Percentiles rank a stretch among this genome's conserved stretches.
phyloP scores from a whole-genome alignment of 2,797 vertebrate species.

The Malurus leucopterus region DNA sequence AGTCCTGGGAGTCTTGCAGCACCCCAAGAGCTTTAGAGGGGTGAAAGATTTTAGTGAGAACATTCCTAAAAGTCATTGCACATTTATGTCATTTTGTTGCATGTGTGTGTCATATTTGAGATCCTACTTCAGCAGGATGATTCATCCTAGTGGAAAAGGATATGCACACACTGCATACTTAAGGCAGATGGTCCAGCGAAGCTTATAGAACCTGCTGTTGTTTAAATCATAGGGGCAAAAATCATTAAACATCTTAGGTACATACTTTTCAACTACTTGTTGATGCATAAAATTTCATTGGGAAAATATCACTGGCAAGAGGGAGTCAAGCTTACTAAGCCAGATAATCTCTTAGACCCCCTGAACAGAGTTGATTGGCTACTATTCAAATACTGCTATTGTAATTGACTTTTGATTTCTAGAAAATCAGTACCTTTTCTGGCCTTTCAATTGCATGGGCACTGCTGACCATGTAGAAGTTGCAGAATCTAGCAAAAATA shows the following conservation, averaged over 20 bases:
- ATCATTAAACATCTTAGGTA: background rate
- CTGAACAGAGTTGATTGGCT: background rate
- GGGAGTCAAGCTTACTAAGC: background rate
- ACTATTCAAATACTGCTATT: background rate
- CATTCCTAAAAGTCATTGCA: background rate
- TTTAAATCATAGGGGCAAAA: background rate
- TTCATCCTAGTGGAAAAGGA: constrained; percentile 20
- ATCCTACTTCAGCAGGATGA: background rate
- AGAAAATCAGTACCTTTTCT: background rate
- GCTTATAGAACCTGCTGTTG: background rate
- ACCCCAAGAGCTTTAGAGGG: background rate
- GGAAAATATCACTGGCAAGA: background rate
- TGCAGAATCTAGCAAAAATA: background rate
- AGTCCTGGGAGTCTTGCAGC: background rate
- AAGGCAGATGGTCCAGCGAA: background rate
- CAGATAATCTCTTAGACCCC: background rate
- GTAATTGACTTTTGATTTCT: background rate
- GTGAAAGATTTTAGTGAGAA: background rate
- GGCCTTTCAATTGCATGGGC: background rate
- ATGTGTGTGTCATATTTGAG: background rate
- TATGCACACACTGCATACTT: background rate
- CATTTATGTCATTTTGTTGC: background rate
- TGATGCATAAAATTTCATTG: background rate
- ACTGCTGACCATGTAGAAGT: background rate
- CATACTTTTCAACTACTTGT: background rate